Evolutionary conservation across 2,797 vertebrate species (phyloP).

Genomic region (Enteromius argenteus): DNA sequence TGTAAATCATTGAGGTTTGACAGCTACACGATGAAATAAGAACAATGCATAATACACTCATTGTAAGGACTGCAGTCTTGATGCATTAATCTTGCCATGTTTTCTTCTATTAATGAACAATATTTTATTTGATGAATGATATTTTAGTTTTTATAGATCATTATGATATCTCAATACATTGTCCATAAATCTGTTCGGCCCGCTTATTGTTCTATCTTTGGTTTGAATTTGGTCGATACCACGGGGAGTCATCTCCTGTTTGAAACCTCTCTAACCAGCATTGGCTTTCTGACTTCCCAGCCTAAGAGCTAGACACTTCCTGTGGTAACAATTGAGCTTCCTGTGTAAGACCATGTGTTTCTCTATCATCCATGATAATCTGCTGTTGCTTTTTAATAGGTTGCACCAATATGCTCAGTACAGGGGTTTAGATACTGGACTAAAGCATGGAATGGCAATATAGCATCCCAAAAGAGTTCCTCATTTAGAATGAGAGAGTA

Average conservation of each 20-base stretch:
- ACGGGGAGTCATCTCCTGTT: background rate
- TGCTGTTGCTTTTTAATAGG: constrained; percentile 51
- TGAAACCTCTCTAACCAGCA: constrained; percentile 51
- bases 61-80: background rate
- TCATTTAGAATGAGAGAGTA: background rate
- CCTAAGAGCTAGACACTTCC: constrained; percentile 60
- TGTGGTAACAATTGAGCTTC: constrained; percentile 65
- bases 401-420: constrained; percentile 39
- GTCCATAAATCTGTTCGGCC: background rate
- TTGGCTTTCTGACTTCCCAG: constrained; percentile 41
- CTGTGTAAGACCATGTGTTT: constrained; percentile 60
- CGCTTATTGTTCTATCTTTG: background rate
- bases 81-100: background rate
- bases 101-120: background rate
- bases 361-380: constrained; percentile 65
- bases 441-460: constrained; percentile 32
- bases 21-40: background rate
- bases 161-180: background rate
- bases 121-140: background rate
- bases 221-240: constrained; percentile 22
- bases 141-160: background rate
- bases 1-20: constrained; percentile 12
- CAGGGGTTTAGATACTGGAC: constrained; percentile 21
- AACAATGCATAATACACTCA: background rate
- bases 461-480: background rate